phyloP scores from a whole-genome alignment of 2,797 vertebrate species.

The Halcyon chelicuti region DNA sequence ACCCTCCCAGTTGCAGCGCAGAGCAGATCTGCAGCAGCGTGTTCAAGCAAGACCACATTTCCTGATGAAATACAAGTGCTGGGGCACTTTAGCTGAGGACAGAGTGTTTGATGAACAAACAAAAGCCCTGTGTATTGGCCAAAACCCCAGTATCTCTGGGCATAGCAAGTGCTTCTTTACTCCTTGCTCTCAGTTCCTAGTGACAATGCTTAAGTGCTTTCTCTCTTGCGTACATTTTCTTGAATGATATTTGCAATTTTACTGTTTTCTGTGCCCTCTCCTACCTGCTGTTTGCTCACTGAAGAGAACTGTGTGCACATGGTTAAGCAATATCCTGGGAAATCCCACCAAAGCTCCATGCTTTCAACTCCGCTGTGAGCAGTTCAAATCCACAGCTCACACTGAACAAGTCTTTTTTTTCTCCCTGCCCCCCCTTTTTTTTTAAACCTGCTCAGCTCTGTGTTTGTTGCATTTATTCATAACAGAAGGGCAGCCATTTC shows the following conservation, averaged over 20 bases:
- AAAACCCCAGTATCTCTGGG: not conserved
- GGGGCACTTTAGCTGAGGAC: not conserved
- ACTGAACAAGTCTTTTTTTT: not conserved
- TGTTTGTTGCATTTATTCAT: not conserved
- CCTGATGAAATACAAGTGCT: not conserved
- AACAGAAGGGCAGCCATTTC: slow-evolving; percentile 36
- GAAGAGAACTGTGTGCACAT: not conserved
- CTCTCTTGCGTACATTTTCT: not conserved
- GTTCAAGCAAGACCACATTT: not conserved
- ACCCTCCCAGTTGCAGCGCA: not conserved
- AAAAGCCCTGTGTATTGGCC: not conserved
- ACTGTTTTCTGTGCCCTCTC: not conserved
- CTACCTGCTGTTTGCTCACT: not conserved
- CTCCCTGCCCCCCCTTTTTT: not conserved
- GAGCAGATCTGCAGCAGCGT: not conserved
- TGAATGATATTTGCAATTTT: not conserved
- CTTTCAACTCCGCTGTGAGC: not conserved
- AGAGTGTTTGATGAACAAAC: not conserved
- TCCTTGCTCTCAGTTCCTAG: not conserved
- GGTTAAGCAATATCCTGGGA: slow-evolving; percentile 11
- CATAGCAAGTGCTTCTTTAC: not conserved
- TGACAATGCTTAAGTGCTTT: not conserved
- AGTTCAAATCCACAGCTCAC: not conserved
- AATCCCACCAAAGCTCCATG: slow-evolving; percentile 1
- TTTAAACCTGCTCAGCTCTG: not conserved